A percentile compares a stretch with the other conserved stretches of the same genome.
Conservation (phyloP, 2,113 vertebrate species). For the Carettochelys insculpta region DNA sequence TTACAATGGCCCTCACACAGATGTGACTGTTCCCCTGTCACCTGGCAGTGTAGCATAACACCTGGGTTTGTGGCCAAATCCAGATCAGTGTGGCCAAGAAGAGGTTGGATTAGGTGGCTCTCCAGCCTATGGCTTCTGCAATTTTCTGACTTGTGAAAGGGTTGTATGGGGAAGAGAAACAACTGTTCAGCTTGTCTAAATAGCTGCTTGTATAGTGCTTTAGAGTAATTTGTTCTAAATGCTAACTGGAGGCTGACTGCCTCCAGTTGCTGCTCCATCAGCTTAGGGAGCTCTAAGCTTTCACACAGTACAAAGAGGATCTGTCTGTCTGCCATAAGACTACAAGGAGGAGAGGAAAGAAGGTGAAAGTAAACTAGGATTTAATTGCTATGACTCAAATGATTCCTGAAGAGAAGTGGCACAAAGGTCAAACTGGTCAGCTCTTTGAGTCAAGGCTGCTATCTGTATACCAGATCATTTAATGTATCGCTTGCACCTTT, state of each 20-base stretch:
- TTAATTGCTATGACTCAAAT: background rate
- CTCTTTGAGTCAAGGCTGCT: background rate
- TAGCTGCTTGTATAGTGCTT: background rate
- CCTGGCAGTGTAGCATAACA: background rate
- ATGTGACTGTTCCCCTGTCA: background rate
- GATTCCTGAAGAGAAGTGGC: background rate
- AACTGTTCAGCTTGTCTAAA: background rate
- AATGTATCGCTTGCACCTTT: background rate
- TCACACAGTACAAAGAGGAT: background rate
- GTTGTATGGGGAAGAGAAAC: background rate
- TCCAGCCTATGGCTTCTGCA: background rate
- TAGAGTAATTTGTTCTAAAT: background rate
- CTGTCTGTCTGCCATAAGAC: background rate
- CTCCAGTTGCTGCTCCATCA: background rate
- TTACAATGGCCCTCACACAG: background rate
- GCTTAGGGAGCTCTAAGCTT: background rate
- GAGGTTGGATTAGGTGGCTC: background rate
- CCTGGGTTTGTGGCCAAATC: background rate
- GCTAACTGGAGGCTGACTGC: background rate
- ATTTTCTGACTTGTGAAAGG: background rate
- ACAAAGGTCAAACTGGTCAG: background rate
- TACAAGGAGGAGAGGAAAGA: background rate
- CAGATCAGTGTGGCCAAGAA: background rate
- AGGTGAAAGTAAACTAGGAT: background rate
- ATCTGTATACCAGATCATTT: background rate